Percentiles rank a stretch among this genome's conserved stretches.
Evolutionary conservation across 1,140 invertebrate species (phyloP).

Genomic region (Sycophaga agraensis): DNA sequence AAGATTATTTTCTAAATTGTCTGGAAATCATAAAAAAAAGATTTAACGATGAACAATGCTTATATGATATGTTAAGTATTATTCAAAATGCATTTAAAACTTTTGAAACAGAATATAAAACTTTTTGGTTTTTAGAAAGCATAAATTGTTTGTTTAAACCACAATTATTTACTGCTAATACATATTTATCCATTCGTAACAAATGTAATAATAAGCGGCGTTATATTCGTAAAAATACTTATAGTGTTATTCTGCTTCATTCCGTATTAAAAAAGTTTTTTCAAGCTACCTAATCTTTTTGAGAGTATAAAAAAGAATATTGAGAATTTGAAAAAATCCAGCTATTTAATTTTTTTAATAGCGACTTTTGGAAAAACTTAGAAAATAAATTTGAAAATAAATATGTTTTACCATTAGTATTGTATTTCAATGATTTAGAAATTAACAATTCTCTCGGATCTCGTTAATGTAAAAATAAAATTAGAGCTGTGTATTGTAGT

Average conservation of each 20-base stretch:
- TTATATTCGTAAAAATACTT: background rate
- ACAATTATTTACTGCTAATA: background rate
- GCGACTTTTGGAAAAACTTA: background rate
- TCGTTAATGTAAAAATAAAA: background rate
- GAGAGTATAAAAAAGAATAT: background rate
- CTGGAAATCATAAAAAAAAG: background rate
- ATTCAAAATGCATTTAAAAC: conserved; percentile 14
- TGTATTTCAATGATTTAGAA: conserved; percentile 13
- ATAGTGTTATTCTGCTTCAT: background rate
- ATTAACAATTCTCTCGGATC: conserved; percentile 14
- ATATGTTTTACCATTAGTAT: background rate
- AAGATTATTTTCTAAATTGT: background rate
- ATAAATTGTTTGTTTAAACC: background rate
- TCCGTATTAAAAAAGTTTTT: conserved; percentile 11
- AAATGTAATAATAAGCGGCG: background rate
- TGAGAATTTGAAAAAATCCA: background rate
- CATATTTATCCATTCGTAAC: background rate
- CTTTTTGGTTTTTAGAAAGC: conserved; percentile 12
- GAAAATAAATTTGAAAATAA: background rate
- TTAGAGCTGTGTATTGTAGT: conserved; percentile 7
- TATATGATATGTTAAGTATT: background rate
- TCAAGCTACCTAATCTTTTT: conserved; percentile 8
- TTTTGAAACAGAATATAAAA: conserved; percentile 1
- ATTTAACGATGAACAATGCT: background rate
- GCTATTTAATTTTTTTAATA: background rate